These are phyloP conservation scores for Trichogramma dendrolimi DNA, from an alignment of 2,888 invertebrate species.

Conservation along the genomic window DNA sequence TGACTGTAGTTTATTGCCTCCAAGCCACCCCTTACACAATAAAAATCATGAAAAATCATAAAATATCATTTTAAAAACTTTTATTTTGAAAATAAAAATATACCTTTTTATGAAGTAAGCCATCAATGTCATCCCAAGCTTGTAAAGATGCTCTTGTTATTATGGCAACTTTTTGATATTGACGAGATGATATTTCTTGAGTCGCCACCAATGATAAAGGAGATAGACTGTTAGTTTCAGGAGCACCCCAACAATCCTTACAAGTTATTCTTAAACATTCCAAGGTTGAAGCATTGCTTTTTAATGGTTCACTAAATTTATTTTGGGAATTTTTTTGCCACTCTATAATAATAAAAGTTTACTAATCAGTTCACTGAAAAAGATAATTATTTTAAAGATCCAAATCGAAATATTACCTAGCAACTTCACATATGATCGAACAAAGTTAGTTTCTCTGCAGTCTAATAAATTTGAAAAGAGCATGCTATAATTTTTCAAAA, in stretches of 20 bases:
- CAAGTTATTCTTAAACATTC: conserved; percentile 57
- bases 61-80: not conserved
- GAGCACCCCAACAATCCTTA: conserved; percentile 56
- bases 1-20: conserved; percentile 52
- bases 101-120: conserved; percentile 62
- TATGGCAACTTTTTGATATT: conserved; percentile 69
- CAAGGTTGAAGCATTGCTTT: conserved; percentile 50
- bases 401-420: conserved; percentile 37
- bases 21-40: conserved; percentile 52
- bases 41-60: conserved; percentile 6
- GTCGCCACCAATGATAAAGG: conserved; percentile 57
- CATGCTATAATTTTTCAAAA: conserved; percentile 44
- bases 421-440: conserved; percentile 46
- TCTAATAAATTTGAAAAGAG: conserved; percentile 44
- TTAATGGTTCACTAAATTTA: conserved; percentile 44
- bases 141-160: conserved; percentile 60
- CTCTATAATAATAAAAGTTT: conserved; percentile 48
- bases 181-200: conserved; percentile 56
- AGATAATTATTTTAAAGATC: not conserved
- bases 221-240: conserved; percentile 57
- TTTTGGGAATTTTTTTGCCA: conserved; percentile 58
- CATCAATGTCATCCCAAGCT: conserved; percentile 63
- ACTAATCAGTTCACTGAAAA: conserved; percentile 4
- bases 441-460: conserved; percentile 47
- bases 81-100: conserved; percentile 7